Evolutionary conservation across 2,113 vertebrate species (phyloP).

Genomic region (Hemibates koningsi): DNA sequence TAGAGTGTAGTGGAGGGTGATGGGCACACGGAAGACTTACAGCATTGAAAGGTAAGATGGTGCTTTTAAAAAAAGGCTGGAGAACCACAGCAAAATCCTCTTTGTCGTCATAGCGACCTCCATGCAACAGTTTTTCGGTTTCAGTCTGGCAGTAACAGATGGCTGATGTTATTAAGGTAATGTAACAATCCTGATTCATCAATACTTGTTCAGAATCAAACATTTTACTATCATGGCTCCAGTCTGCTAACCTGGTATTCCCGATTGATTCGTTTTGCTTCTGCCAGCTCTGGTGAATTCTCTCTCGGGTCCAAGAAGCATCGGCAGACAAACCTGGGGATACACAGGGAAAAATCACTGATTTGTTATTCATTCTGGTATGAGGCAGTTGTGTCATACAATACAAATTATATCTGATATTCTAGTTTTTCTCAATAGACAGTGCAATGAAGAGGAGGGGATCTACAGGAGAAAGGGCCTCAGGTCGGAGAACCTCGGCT

Average conservation of each 20-base stretch:
- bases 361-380: background rate
- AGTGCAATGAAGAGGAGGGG: background rate
- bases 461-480: background rate
- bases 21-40: slow-evolving; percentile 61
- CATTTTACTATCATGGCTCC: background rate
- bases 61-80: slow-evolving; percentile 83
- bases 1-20: background rate
- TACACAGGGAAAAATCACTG: background rate
- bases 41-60: slow-evolving; percentile 68
- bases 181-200: background rate
- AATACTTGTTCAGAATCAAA: background rate
- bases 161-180: background rate
- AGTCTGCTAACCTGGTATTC: slow-evolving; percentile 78
- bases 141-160: slow-evolving; percentile 34
- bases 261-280: slow-evolving; percentile 80
- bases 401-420: background rate
- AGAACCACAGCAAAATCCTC: slow-evolving; percentile 81
- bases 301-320: slow-evolving; percentile 75
- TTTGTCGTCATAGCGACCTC: slow-evolving; percentile 61
- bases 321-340: slow-evolving; percentile 73
- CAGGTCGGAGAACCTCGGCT: background rate
- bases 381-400: background rate
- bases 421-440: background rate
- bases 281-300: slow-evolving; percentile 70
- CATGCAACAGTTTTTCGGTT: slow-evolving; percentile 60